These are phyloP conservation scores for Epirrita christyi DNA, from an alignment of 2,888 invertebrate genomes.

Conservation along the genomic window DNA sequence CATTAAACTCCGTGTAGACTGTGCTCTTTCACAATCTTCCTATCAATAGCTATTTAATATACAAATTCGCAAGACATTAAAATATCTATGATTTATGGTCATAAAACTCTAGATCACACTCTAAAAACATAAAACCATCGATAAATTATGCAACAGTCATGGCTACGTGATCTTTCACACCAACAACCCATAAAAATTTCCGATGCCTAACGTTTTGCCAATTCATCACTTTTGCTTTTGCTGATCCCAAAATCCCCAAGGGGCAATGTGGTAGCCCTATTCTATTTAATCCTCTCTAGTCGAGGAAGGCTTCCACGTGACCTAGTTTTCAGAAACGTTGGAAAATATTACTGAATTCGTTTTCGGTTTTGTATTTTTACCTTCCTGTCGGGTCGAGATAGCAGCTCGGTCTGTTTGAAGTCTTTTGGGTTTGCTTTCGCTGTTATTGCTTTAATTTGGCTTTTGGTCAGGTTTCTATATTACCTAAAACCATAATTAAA, in stretches of 20 bases:
- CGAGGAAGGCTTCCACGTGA: constrained; percentile 41
- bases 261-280: constrained; percentile 37
- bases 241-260: constrained; percentile 26
- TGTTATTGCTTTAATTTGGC: constrained; percentile 5
- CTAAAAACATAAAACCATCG: constrained; percentile 1
- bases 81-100: not conserved
- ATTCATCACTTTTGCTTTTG: constrained; percentile 31
- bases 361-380: constrained; percentile 34
- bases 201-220: constrained; percentile 26
- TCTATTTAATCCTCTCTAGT: constrained; percentile 38
- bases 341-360: constrained; percentile 48
- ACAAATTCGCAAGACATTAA: not conserved
- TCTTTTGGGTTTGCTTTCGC: not conserved
- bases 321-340: constrained; percentile 46
- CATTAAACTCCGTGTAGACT: no score
- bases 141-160: constrained; percentile 29
- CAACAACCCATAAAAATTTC: constrained; percentile 22
- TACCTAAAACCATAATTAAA: no score
- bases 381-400: constrained; percentile 33
- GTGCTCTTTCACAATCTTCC: not conserved
- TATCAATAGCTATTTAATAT: not conserved
- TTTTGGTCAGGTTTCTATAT: not conserved
- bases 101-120: constrained; percentile 3
- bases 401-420: constrained; percentile 9
- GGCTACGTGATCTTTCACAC: constrained; percentile 19